phyloP scores from a whole-genome alignment of 1,140 invertebrate genomes.

The Ruditapes philippinarum region DNA sequence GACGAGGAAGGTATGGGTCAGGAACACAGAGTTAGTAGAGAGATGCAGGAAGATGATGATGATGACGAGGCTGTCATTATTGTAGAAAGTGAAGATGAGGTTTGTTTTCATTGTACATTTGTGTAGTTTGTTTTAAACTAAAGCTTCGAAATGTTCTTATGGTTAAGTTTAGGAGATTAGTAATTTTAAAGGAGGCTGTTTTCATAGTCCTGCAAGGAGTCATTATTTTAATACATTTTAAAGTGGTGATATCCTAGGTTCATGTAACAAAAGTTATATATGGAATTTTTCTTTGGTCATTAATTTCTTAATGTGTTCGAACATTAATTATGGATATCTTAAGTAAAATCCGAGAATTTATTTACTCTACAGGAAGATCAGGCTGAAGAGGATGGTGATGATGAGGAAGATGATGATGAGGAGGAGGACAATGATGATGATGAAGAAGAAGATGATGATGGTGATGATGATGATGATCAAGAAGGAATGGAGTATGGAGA shows the following conservation, averaged over 20 bases:
- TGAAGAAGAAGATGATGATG: slow-evolving; percentile 85
- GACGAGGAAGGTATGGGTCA: slow-evolving; percentile 75
- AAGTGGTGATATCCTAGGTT: too few relatives aligned
- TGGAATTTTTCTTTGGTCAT: too few relatives aligned
- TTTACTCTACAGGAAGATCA: too few relatives aligned
- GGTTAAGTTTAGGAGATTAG: too few relatives aligned
- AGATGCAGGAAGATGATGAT: slow-evolving; percentile 47
- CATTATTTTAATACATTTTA: too few relatives aligned
- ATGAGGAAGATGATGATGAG: slow-evolving; percentile 81
- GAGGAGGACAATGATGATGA: slow-evolving; percentile 86
- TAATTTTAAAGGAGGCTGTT: too few relatives aligned
- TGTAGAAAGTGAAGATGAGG: slow-evolving; percentile 90
- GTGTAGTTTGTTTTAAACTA: background rate
- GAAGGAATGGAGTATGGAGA: slow-evolving; percentile 70
- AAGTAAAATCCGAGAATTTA: too few relatives aligned
- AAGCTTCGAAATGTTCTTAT: too few relatives aligned
- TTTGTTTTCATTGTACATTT: background rate
- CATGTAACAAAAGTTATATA: too few relatives aligned
- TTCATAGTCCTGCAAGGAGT: too few relatives aligned
- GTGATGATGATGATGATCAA: slow-evolving; percentile 84
- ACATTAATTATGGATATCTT: too few relatives aligned
- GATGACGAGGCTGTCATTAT: slow-evolving; percentile 91
- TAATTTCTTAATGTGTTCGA: too few relatives aligned
- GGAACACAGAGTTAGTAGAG: slow-evolving; percentile 80
- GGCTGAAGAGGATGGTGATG: slow-evolving; percentile 70